Conservation (phyloP, 1,140 invertebrate genomes). For the Hesperophylax magnus region DNA sequence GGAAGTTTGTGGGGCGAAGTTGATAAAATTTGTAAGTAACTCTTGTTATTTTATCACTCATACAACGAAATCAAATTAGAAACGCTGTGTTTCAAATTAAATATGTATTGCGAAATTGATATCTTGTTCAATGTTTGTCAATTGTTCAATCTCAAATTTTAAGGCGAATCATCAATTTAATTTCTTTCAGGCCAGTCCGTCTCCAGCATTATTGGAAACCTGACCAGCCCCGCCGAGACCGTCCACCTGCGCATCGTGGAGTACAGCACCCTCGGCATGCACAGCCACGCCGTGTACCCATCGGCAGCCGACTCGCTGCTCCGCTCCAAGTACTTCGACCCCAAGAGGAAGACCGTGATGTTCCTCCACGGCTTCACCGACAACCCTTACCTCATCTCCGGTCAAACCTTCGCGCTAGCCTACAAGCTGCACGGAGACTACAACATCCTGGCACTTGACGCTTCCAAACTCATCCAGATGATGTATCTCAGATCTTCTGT, state of each 20-base stretch:
- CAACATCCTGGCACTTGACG: conserved; percentile 49
- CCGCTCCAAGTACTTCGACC: conserved; percentile 46
- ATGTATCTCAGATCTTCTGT: conserved; percentile 39
- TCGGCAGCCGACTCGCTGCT: conserved; percentile 35
- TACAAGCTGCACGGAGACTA: conserved; percentile 60
- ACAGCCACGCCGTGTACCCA: conserved; percentile 35
- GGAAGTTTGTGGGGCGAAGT: not conserved
- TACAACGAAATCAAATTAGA: too few relatives aligned
- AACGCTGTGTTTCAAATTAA: too few relatives aligned
- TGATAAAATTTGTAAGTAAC: conserved; percentile 18
- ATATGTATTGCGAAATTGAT: too few relatives aligned
- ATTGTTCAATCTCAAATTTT: too few relatives aligned
- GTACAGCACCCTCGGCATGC: conserved; percentile 39
- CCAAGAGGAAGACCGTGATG: conserved; percentile 34
- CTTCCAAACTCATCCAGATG: conserved; percentile 40
- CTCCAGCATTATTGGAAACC: not conserved
- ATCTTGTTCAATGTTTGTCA: too few relatives aligned
- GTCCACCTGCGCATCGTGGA: conserved; percentile 35
- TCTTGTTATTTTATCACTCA: not conserved
- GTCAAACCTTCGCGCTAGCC: conserved; percentile 60
- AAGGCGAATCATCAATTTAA: too few relatives aligned
- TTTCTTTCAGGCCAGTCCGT: conserved; percentile 40
- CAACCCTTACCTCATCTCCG: conserved; percentile 61
- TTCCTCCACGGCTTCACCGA: conserved; percentile 66
- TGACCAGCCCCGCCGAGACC: not conserved